These are phyloP conservation scores for Mastacembelus armatus DNA, from an alignment of 2,797 vertebrate genomes.

Conservation along the genomic window DNA sequence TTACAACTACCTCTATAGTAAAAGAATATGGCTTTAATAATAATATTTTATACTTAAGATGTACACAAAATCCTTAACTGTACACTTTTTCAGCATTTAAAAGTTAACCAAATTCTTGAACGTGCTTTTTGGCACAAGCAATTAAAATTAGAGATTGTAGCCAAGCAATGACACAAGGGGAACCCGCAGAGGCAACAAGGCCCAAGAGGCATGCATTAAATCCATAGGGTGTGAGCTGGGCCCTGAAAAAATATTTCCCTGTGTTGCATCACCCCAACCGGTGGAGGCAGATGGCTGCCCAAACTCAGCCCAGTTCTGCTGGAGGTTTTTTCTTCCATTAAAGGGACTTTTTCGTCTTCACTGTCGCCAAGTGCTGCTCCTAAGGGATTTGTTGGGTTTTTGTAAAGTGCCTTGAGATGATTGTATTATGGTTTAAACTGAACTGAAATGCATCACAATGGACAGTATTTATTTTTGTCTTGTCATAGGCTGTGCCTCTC, in stretches of 20 bases:
- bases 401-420: no score
- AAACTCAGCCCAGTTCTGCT: no score
- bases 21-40: background rate
- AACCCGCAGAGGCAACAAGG: slow-evolving; percentile 21
- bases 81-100: background rate
- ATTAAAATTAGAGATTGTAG: slow-evolving; percentile 15
- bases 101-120: no score
- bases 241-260: background rate
- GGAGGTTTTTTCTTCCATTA: no score
- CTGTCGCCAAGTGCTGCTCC: no score
- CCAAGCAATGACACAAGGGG: slow-evolving; percentile 50
- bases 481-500: background rate
- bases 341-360: no score
- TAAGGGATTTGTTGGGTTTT: no score
- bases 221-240: slow-evolving; percentile 15
- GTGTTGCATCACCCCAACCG: slow-evolving; percentile 17
- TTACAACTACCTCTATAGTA: background rate
- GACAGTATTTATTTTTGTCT: background rate
- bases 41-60: background rate
- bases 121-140: slow-evolving; percentile 2
- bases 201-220: slow-evolving; percentile 16
- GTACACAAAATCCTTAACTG: background rate
- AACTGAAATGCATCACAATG: slow-evolving; percentile 6
- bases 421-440: no score
- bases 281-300: no score